A percentile compares a stretch with the other conserved stretches of the same genome.
phyloP scores from a whole-genome alignment of 2,888 invertebrate species.

The Apantesis nais region DNA sequence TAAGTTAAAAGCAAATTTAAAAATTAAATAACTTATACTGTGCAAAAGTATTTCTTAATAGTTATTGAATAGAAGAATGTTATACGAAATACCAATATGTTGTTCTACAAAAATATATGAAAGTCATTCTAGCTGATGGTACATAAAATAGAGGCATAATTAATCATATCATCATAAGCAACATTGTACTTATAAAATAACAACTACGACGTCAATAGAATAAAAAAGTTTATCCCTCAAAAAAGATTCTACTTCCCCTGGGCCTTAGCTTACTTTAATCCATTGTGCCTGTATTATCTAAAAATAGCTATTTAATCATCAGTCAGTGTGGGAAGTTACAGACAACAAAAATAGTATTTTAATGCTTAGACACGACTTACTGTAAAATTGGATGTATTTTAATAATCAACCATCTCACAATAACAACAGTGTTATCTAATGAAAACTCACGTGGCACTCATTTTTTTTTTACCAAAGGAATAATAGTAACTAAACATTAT shows the following conservation, averaged over 20 bases:
- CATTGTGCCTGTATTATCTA: background rate
- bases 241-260: background rate
- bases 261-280: background rate
- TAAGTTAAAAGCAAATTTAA: background rate
- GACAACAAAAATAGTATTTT: background rate
- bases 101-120: background rate
- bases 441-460: slow-evolving; percentile 12
- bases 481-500: background rate
- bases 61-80: background rate
- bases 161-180: too few species aligned
- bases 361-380: background rate
- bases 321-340: background rate
- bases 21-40: background rate
- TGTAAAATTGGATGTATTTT: background rate
- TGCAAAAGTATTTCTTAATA: background rate
- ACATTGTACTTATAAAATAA: background rate
- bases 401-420: slow-evolving; percentile 11
- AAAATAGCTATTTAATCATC: background rate
- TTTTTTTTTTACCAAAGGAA: slow-evolving; percentile 14
- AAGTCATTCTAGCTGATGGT: too few species aligned
- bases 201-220: background rate
- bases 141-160: background rate
- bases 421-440: slow-evolving; percentile 12
- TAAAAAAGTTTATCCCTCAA: background rate
- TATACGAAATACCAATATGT: background rate